Evolutionary conservation across 2,797 vertebrate species (phyloP), one percentile per base, ranked within the genome.

Genomic region (Smutsia temminckii): DNA sequence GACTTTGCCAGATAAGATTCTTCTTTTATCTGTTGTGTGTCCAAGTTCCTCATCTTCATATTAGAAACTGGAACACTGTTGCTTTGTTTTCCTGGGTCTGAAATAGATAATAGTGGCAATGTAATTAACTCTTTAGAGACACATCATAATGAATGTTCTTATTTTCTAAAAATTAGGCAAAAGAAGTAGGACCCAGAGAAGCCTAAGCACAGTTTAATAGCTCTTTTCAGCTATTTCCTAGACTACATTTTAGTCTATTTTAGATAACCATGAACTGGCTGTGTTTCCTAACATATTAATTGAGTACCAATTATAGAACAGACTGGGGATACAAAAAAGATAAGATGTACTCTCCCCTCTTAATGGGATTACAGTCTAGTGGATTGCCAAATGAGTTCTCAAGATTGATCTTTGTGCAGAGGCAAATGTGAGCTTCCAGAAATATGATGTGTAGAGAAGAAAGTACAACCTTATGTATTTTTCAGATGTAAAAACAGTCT

Each of bases 81-180:
- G 81, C 3, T 8, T 81, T 94, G 29, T 85, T 96, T 95, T 85
- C 40, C 37, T 74, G 8, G 9, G 18, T 6, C 29, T 85, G 53
- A 89, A 89, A 46, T 61, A 77, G 59, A 80, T 68, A 83, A 85
- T n/a, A 18, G 9, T 4, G 72, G 2, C 6, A 83, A 75, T 46
- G 6, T 29, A 92, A 63, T 75, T 37, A 84, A 46, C 16, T 63
- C 3, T 61, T 74, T 17, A 89, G 14, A 63, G 18, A 63, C 46
- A 53, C 23, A 74, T 69, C 64, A 51, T 23, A 78, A 17, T 69
- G 14, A 74, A 83, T 72, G 23, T 57, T 17, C 21, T 25, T 85
- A 53, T 17, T 63, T 87, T 83, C 27, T 64, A 77, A 92, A 92
- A 72, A 68, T 90, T 87, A 92, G 25, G 6, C 42, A 79, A 85